Base-by-base conservation (phyloP, 2,797 vertebrate species). In the Orientallactaga sibirica region DNA sequence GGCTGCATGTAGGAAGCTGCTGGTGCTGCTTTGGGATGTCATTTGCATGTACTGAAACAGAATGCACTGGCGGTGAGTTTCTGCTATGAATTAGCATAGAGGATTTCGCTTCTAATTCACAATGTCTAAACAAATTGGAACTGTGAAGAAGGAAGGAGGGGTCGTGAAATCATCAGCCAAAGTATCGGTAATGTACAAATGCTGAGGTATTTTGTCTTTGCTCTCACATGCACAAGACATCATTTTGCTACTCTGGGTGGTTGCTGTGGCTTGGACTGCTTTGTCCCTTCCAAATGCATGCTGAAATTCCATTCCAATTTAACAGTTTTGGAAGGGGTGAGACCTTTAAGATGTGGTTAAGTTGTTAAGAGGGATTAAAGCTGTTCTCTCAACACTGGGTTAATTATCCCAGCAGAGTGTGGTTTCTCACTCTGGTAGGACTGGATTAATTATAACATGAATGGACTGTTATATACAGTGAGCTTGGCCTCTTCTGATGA, bases 141-240 rank as follows among this genome's bases (percentile, higher is more conserved):
- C 48, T 70, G 15, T 73, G 66, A 70, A 18, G 41, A 52, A 4
- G 19, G 33, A 64, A 86, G 25, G 9, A 73, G 14, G n/a, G 68
- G 71, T 84, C 37, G 86, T 90, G 62, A 91, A 95, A 95, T 91
- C 52, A 41, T 22, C 55, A 93, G 78, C 15, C 41, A 64, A 70
- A 67, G 16, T 12, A 83, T 93, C 71, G 62, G 82, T 74, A 33
- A 92, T 92, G n/a, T 58, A 33, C 62, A 91, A 61, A 68, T 15
- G 0, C 10, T 77, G 25, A 68, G 22, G 71, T 62, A 37, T 2
- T 62, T 55, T 22, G 84, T 68, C 83, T 84, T 75, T 62, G 3
- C 15, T 70, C 66, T 87, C 62, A n/a, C 41, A 70, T 94, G 41
- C 52, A 16, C 4, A 25, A 58, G n/a, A 88, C 79, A 7, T 41